Conservation (phyloP, 2,113 vertebrate genomes). For the Heterocephalus glaber region DNA sequence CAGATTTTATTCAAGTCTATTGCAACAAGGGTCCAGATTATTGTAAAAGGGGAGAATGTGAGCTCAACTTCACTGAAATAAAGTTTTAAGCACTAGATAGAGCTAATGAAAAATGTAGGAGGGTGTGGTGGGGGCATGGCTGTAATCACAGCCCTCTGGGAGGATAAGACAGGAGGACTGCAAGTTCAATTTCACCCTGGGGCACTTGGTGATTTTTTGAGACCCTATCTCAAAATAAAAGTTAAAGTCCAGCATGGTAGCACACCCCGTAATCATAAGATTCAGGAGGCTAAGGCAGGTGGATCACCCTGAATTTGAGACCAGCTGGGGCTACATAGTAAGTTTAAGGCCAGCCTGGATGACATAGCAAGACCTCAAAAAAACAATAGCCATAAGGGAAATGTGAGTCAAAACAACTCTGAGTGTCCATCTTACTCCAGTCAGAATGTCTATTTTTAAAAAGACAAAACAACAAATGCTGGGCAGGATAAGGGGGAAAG, state of each 20-base stretch:
- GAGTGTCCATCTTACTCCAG: neutral
- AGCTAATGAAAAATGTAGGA: neutral
- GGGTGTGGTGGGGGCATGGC: neutral
- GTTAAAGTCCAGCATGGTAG: neutral
- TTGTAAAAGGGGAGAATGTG: neutral
- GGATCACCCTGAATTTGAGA: neutral
- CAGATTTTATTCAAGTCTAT: constrained; percentile 33
- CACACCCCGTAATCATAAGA: neutral
- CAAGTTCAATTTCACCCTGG: neutral
- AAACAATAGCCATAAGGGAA: neutral
- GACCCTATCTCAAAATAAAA: neutral
- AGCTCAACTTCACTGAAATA: neutral
- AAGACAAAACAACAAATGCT: neutral
- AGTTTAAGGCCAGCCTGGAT: neutral
- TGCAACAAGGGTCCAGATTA: constrained; percentile 4
- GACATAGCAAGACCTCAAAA: neutral
- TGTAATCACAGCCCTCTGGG: neutral
- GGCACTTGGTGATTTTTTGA: neutral
- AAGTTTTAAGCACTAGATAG: neutral
- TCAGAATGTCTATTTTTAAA: neutral
- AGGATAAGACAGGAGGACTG: neutral
- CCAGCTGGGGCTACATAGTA: neutral
- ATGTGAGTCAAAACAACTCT: neutral
- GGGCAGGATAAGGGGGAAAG: neutral
- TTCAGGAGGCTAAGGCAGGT: neutral